Percentiles rank a stretch among this genome's conserved stretches.
These are phyloP conservation scores for Zonotrichia albicollis DNA, from an alignment of 2,797 vertebrate genomes.

Conservation along the genomic window DNA sequence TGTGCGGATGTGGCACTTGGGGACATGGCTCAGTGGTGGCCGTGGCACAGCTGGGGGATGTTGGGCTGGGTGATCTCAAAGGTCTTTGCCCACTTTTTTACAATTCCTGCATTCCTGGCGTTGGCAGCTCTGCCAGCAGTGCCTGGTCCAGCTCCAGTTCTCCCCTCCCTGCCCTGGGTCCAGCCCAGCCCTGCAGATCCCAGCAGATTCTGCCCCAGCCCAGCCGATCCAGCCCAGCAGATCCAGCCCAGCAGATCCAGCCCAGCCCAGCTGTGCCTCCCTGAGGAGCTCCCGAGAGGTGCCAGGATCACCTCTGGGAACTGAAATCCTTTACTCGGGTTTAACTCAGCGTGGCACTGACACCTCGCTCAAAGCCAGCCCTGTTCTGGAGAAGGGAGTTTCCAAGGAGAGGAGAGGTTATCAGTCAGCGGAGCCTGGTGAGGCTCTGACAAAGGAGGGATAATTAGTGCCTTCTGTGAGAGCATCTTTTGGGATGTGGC, in stretches of 20 bases:
- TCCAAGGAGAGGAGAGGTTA: background rate
- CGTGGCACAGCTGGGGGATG: too few relatives aligned
- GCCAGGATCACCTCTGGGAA: background rate
- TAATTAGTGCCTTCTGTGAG: background rate
- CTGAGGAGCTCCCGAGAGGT: background rate
- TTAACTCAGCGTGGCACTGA: background rate
- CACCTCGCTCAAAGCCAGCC: background rate
- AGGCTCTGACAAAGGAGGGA: background rate
- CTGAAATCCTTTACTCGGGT: background rate
- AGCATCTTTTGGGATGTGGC: background rate
- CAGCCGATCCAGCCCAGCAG: too few relatives aligned
- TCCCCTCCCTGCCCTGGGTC: too few relatives aligned
- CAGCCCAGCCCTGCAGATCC: too few relatives aligned
- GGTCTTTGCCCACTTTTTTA: too few relatives aligned
- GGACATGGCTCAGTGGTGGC: too few relatives aligned
- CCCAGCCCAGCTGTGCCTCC: background rate
- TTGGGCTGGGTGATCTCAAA: too few relatives aligned
- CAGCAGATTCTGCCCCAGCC: too few relatives aligned
- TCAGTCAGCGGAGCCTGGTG: background rate
- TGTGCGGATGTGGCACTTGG: too few relatives aligned
- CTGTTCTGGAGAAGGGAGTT: background rate
- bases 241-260: background rate
- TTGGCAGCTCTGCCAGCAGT: too few relatives aligned
- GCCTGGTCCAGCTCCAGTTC: too few relatives aligned
- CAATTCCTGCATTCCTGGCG: too few relatives aligned